phyloP scores from a whole-genome alignment of 2,113 vertebrate genomes.

The Dendropsophus ebraccatus region DNA sequence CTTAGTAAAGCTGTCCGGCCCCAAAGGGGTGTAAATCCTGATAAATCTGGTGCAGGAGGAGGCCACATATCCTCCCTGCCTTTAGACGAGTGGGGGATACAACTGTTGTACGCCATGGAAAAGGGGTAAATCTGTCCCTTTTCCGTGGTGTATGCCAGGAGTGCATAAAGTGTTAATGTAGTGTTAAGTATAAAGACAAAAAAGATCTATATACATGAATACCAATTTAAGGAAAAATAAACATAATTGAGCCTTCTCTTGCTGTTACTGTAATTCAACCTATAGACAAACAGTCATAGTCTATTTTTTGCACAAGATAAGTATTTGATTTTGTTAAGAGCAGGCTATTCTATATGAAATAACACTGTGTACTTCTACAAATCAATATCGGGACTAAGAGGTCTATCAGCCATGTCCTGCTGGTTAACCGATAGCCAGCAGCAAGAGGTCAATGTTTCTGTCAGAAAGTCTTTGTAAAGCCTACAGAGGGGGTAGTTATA shows the following conservation, averaged over 20 bases:
- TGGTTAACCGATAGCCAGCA: slow-evolving; percentile 42
- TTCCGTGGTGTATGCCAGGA: too few relatives aligned
- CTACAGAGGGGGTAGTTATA: slow-evolving; percentile 21
- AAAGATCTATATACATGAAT: too few relatives aligned
- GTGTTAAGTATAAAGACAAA: too few relatives aligned
- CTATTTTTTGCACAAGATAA: background rate
- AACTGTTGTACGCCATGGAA: too few relatives aligned
- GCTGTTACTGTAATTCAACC: background rate
- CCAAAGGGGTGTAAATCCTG: too few relatives aligned
- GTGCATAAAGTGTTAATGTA: too few relatives aligned
- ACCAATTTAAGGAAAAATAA: too few relatives aligned
- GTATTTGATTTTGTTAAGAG: slow-evolving; percentile 33
- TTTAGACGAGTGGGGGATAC: too few relatives aligned
- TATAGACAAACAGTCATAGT: background rate
- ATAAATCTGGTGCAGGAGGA: too few relatives aligned
- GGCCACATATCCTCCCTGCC: too few relatives aligned
- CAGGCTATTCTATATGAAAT: slow-evolving; percentile 6
- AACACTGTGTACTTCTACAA: slow-evolving; percentile 28
- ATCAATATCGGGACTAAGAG: slow-evolving; percentile 32
- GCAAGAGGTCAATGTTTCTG: slow-evolving; percentile 43
- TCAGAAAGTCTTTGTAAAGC: slow-evolving; percentile 28
- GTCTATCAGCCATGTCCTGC: slow-evolving; percentile 40
- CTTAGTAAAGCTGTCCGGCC: too few relatives aligned
- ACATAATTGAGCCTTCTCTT: background rate
- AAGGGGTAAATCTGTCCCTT: too few relatives aligned